A percentile compares a stretch with the other conserved stretches of the same genome.
Evolutionary conservation across 2,797 vertebrate species (phyloP).

Genomic region (Arctocebus calabarensis): DNA sequence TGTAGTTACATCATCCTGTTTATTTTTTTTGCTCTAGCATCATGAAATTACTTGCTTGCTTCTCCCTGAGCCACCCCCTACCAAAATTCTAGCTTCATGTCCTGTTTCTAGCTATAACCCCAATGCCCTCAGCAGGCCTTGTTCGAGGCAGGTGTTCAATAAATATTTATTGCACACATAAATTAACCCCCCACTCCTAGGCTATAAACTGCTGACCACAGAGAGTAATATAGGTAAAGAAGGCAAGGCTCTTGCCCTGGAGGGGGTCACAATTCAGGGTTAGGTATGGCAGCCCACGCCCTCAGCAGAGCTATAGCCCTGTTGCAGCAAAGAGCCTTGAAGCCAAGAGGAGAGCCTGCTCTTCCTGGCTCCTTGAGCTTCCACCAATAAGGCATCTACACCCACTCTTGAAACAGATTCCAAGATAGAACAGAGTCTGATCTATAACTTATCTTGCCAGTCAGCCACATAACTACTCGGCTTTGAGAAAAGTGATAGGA

Average conservation of each 20-base stretch:
- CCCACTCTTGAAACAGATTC: background rate
- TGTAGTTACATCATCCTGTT: background rate
- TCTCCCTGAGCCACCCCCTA: background rate
- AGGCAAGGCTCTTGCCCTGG: background rate
- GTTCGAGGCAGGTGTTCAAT: background rate
- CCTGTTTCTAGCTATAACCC: no score
- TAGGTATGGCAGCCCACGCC: background rate
- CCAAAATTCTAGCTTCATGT: background rate
- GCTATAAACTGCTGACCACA: background rate
- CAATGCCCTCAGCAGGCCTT: background rate
- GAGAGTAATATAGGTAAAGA: no score
- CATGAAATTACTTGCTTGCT: background rate
- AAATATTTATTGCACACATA: accelerated
- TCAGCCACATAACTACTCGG: background rate
- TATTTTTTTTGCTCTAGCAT: background rate
- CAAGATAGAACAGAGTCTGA: background rate
- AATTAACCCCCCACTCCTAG: background rate
- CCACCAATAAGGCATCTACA: background rate
- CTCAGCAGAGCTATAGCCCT: background rate
- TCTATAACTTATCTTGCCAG: background rate
- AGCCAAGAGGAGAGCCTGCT: no score
- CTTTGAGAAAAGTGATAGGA: background rate
- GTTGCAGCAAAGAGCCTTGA: background rate
- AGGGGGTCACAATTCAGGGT: background rate
- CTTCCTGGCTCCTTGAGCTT: background rate